Evolutionary conservation across 1,140 invertebrate species (phyloP), one percentile per base, ranked within the genome.

Genomic region (Diorhabda sublineata): DNA sequence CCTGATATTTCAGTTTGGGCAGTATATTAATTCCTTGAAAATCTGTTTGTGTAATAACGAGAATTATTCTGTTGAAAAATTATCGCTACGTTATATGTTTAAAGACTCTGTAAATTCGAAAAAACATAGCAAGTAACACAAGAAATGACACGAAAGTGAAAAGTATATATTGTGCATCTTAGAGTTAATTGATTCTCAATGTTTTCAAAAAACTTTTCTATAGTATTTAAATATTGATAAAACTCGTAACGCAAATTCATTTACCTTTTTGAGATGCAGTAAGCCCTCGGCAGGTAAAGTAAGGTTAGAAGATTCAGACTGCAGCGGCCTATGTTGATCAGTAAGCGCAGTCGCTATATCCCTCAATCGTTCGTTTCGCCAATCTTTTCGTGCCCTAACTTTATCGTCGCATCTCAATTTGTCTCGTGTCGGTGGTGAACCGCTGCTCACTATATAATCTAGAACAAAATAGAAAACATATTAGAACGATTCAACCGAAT

Each of bases 181-280:
- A 26, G 26, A 26, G 26, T 26, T 26, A 26, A 26, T 26, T 26
- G 26, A 26, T 26, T 26, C 26, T 26, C 26, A 26, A 26, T 26
- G 26, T 26, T 26, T 26, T 1, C 1, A 26, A 26, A 26, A 26
- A 26, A 26, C 26, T 26, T 26, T 26, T 26, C 26, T 26, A 26
- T 26, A 26, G 26, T 26, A 26, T 26, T 26, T 26, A 26, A 26
- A 26, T 26, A 26, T 1, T 26, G 26, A 26, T 26, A 26, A 26
- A 26, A 26, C 26, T 26, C 26, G 26, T 26, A 26, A 26, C 26
- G 26, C 26, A 26, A 26, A 26, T 26, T 26, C 26, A 52, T 26
- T 64, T 70, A 80, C 79, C 81, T 96, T 95, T 81, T 96, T 94
- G 66, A 91, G 89, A 77, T 95, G 92, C 9, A 94, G 83, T 52